Conservation (phyloP, 2,113 vertebrate species). For the Chloropsis cyanopogon region DNA sequence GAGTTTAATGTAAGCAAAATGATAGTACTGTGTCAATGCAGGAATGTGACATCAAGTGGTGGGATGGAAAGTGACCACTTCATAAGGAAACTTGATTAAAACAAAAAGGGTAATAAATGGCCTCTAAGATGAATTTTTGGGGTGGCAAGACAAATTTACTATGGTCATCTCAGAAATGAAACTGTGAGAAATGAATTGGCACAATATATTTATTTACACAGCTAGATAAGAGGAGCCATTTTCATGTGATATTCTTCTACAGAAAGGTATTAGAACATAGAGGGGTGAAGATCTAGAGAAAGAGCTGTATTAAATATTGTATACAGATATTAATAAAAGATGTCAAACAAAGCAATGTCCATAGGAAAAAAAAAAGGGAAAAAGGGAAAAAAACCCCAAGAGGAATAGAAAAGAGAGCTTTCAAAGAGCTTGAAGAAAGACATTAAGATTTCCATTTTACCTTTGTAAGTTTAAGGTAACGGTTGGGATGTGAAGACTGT, state of each 20-base stretch:
- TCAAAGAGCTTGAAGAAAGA: not conserved
- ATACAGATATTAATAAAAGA: not conserved
- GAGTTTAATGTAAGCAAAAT: not conserved
- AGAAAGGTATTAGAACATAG: not conserved
- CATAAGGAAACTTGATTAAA: not conserved
- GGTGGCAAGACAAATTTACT: not conserved
- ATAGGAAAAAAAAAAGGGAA: rapidly evolving
- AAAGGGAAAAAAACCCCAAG: rapidly evolving
- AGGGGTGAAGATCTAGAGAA: rapidly evolving
- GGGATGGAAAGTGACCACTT: not conserved
- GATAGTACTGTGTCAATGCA: not conserved
- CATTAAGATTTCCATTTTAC: not conserved
- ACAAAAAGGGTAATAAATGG: not conserved
- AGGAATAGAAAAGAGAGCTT: not conserved
- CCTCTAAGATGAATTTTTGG: not conserved
- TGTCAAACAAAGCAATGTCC: not conserved
- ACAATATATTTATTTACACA: not conserved
- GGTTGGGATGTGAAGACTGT: not conserved
- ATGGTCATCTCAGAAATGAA: not conserved
- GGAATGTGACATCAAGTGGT: not conserved
- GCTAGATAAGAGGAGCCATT: not conserved
- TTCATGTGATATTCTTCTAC: not conserved
- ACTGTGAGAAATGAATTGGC: not conserved
- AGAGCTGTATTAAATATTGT: not conserved
- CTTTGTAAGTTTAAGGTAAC: not conserved